Conservation (phyloP, 2,888 invertebrate species). For the Apamea anceps region DNA sequence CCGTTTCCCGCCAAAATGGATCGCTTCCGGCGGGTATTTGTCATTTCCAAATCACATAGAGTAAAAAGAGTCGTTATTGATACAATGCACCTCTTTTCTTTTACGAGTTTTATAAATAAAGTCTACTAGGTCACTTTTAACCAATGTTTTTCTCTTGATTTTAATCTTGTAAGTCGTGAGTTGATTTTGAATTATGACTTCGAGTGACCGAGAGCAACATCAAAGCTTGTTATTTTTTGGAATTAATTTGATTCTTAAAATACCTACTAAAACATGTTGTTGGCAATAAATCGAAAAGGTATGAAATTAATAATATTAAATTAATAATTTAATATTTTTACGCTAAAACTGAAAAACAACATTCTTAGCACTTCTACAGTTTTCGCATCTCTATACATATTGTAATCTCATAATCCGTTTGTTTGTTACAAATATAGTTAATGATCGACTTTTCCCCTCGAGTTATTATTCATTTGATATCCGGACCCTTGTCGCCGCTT, state of each 20-base stretch:
- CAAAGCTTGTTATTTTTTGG: background rate
- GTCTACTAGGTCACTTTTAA: background rate
- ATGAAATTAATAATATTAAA: too few relatives aligned
- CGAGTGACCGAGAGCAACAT: background rate
- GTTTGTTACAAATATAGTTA: constrained; percentile 77
- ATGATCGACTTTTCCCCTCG: constrained; percentile 67
- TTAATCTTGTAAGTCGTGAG: background rate
- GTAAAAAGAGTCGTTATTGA: constrained; percentile 70
- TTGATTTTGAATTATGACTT: background rate
- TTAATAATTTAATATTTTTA: background rate
- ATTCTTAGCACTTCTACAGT: constrained; percentile 60
- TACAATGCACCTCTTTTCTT: constrained; percentile 17
- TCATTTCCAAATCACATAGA: constrained; percentile 83
- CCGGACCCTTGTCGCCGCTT: constrained; percentile 69
- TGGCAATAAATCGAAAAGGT: constrained; percentile 7
- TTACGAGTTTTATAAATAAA: constrained; percentile 1
- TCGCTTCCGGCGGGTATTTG: constrained; percentile 89
- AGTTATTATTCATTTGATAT: constrained; percentile 73
- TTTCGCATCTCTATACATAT: constrained; percentile 58
- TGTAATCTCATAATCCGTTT: constrained; percentile 75
- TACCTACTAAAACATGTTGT: background rate
- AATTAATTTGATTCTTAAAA: background rate
- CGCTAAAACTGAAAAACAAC: background rate
- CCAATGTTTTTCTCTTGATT: background rate
- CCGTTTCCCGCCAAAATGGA: constrained; percentile 90